Conservation (phyloP, 1,140 invertebrate species). For the fruit fly (Drosophila melanogaster) region DNA sequence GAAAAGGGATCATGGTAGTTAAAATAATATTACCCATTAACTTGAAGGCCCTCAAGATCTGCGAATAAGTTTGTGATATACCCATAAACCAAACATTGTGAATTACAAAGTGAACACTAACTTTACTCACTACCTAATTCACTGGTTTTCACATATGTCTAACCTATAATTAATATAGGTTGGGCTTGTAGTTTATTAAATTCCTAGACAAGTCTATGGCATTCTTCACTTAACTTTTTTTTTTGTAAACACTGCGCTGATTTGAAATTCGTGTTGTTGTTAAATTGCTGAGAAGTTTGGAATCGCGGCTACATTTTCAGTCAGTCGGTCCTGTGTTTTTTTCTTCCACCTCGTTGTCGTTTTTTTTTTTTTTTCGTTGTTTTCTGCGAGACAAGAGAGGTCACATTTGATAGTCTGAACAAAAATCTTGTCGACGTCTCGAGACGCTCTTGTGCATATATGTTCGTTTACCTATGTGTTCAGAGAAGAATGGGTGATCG, state of each 20-base stretch:
- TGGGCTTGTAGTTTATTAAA: background rate
- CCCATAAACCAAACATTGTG: background rate
- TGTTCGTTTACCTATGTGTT: constrained; percentile 33
- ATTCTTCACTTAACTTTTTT: background rate
- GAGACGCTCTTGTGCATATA: constrained; percentile 18
- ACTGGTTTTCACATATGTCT: no score
- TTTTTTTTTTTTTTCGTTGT: constrained; percentile 52
- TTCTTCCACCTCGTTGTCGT: constrained; percentile 25
- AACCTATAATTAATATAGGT: no score
- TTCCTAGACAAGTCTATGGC: constrained; percentile 1
- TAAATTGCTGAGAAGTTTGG: constrained; percentile 68
- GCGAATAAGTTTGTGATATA: background rate
- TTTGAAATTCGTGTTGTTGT: constrained; percentile 75
- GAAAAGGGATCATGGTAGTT: background rate
- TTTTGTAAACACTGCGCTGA: constrained; percentile 52
- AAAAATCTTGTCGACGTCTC: constrained; percentile 73
- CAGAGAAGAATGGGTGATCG: constrained; percentile 71
- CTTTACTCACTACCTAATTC: background rate
- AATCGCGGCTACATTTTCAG: constrained; percentile 56
- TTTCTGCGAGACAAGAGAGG: constrained; percentile 69
- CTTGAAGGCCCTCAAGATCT: constrained; percentile 1
- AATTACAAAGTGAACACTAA: background rate
- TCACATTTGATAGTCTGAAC: constrained; percentile 79
- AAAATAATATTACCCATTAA: constrained; percentile 25
- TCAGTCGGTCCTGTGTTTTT: constrained; percentile 27